phyloP scores from a whole-genome alignment of 2,113 vertebrate genomes.

The Amblyopsis rosae region DNA sequence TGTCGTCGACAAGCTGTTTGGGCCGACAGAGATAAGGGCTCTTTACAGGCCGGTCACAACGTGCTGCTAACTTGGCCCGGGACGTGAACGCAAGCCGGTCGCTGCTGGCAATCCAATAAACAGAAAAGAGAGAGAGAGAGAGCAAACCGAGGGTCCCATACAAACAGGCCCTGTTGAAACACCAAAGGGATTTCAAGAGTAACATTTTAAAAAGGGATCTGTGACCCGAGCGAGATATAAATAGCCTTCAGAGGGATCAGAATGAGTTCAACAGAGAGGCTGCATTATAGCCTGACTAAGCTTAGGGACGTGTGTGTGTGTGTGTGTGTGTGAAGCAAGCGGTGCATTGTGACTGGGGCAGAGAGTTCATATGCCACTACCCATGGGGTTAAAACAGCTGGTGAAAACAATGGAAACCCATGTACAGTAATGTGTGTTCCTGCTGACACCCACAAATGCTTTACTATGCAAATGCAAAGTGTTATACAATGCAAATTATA shows the following conservation, averaged over 20 bases:
- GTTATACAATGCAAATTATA: not conserved
- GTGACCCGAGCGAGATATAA: not conserved
- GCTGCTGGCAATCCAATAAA: not conserved
- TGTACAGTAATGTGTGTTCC: too few relatives aligned
- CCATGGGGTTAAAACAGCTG: slow-evolving; percentile 54
- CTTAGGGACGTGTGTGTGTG: not conserved
- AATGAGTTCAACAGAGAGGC: not conserved
- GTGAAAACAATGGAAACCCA: slow-evolving; percentile 45
- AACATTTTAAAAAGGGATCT: slow-evolving; percentile 1
- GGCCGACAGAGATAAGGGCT: slow-evolving; percentile 58
- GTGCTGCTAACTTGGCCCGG: slow-evolving; percentile 17
- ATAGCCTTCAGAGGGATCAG: slow-evolving; percentile 6
- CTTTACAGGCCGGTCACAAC: slow-evolving; percentile 52
- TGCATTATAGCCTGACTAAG: too few relatives aligned
- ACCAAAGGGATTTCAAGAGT: not conserved
- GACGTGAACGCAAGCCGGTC: not conserved
- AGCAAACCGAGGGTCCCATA: not conserved
- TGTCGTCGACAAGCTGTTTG: slow-evolving; percentile 32
- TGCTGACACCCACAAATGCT: too few relatives aligned
- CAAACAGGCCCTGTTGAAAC: too few relatives aligned
- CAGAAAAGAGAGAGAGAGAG: slow-evolving; percentile 1
- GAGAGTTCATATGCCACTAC: slow-evolving; percentile 32
- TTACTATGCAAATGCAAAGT: too few relatives aligned
- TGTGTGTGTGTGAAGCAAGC: slow-evolving; percentile 8
- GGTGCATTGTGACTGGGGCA: slow-evolving; percentile 24